Base-by-base conservation (phyloP, 2,888 invertebrate genomes). In the Epistrophe eligans region DNA sequence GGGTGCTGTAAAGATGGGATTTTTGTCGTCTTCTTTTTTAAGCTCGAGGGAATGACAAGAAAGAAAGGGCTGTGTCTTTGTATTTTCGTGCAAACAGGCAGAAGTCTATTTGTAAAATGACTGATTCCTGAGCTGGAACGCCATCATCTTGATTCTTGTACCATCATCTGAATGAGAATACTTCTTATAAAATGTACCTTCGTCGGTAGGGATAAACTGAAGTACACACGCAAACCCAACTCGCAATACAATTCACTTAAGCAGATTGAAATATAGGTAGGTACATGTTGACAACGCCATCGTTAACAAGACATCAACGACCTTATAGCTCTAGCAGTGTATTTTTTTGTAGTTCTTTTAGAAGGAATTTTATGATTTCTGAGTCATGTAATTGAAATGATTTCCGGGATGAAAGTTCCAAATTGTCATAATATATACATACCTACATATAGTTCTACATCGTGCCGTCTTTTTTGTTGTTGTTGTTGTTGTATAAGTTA, bases 241-340 rank as follows among this genome's bases (percentile, higher is more conserved):
- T 79, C 85, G 77, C 85, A 77, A 79, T 82, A 87, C 85, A 87
- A 87, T 87, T 79, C 87, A 87, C 87, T 87, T 87, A 87, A 87
- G 79, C 72, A 87, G 87, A 83, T 87, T 87, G 83, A 82, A 83
- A 83, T 62, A 62, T 62, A 40, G 76, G 79, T 83, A 72, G 79
- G 83, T 83, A 83, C 70, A 58, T 38, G 55, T 58, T 57, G 55
- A 73, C 79, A 72, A 79, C 57, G 80, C 58, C 76, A 64, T 66
- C 38, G 43, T 58, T 60, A 79, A 74, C 74, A 62, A 83, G 73
- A 62, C 77, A 77, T 73, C 71, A 76, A 85, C 74, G 82, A 79
- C 85, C 85, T 82, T 79, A 24, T 24, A 79, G 77, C 64, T 38
- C 7, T 17, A 58, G 58, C 4, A 58, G 17, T 19, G 10, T 58